Conservation (phyloP, 2,797 vertebrate genomes). For the Setipinna tenuifilis region DNA sequence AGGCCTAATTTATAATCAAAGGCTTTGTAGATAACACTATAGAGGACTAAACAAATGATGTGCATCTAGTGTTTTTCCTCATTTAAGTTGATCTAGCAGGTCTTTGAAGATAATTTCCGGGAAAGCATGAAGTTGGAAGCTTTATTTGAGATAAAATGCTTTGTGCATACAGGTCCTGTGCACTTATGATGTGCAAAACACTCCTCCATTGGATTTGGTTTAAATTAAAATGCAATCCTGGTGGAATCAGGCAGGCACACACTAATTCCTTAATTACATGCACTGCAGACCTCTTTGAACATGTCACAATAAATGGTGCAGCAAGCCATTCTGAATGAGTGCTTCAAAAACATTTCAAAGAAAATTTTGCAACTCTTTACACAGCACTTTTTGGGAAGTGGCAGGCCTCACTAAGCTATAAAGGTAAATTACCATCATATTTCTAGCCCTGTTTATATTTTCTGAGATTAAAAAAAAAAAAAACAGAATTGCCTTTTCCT, state of each 20-base stretch:
- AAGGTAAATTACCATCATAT: background rate
- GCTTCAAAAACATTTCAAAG: no score
- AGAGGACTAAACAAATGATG: no score
- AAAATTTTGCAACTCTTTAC: no score
- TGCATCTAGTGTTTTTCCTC: no score
- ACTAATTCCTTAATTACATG: background rate
- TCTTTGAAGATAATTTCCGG: no score
- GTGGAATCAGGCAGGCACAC: background rate
- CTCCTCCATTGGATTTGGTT: background rate
- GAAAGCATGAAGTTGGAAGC: no score
- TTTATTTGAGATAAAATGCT: no score
- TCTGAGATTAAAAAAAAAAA: background rate
- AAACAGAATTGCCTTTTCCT: background rate
- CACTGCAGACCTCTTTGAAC: background rate
- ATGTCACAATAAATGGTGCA: background rate
- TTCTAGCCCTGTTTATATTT: background rate
- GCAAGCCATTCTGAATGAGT: background rate
- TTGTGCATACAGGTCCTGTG: background rate
- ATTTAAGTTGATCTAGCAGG: no score
- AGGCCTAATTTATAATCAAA: no score
- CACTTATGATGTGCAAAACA: background rate
- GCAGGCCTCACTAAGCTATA: background rate
- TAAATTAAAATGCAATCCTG: background rate
- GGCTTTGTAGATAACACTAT: no score
- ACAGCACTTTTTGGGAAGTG: no score